These are phyloP conservation scores for Dromococcyx pavoninus DNA, from an alignment of 2,797 vertebrate genomes.

Conservation along the genomic window DNA sequence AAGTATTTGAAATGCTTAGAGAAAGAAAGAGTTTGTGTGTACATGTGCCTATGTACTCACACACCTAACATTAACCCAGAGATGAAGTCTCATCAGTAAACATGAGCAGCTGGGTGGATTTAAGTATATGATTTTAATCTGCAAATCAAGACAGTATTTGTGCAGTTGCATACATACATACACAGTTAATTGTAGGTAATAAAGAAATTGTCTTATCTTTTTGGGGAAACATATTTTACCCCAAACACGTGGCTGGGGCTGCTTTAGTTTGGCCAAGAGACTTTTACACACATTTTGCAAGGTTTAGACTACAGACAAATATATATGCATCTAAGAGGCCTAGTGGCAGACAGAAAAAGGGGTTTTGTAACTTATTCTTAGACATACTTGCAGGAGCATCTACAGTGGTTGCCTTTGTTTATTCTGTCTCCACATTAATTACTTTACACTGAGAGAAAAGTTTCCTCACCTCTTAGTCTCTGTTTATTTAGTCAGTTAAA, in stretches of 20 bases:
- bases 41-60: rapidly evolving
- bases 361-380: background rate
- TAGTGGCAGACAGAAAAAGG: background rate
- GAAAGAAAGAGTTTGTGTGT: background rate
- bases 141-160: background rate
- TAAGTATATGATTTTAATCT: background rate
- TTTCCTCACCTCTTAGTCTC: background rate
- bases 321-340: background rate
- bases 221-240: background rate
- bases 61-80: background rate
- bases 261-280: background rate
- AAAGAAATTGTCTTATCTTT: background rate
- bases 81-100: background rate
- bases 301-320: background rate
- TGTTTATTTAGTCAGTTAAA: background rate
- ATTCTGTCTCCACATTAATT: background rate
- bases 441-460: background rate
- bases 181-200: background rate
- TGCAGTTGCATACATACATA: background rate
- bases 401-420: background rate
- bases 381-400: background rate
- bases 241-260: background rate
- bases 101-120: background rate
- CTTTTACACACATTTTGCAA: background rate
- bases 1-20: background rate